phyloP scores from a whole-genome alignment of 2,797 vertebrate genomes.

The Serranus cabrilla region DNA sequence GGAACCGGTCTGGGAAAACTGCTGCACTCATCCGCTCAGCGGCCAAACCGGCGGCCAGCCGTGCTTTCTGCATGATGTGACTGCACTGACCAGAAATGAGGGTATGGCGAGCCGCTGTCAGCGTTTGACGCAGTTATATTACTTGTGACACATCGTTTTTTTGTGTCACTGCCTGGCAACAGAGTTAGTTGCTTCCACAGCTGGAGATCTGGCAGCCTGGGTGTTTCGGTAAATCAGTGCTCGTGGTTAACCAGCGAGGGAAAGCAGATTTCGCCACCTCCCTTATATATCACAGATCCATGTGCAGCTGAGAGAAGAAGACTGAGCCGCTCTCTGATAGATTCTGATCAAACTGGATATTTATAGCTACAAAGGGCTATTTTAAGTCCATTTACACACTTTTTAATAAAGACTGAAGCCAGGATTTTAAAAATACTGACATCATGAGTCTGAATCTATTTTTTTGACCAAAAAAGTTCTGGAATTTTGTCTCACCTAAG shows the following conservation, averaged over 20 bases:
- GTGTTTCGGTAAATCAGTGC: constrained; percentile 57
- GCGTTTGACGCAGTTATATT: constrained; percentile 58
- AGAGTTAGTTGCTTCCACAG: constrained; percentile 64
- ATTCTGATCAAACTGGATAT: constrained; percentile 33
- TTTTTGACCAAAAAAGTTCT: background rate
- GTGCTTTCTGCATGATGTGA: constrained; percentile 71
- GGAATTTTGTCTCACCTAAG: too few species aligned
- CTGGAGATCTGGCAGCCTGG: constrained; percentile 64
- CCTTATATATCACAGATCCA: constrained; percentile 30
- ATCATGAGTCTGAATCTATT: background rate
- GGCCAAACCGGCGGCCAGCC: constrained; percentile 66
- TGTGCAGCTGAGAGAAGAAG: constrained; percentile 23
- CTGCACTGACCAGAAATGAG: constrained; percentile 69
- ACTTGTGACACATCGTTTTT: constrained; percentile 69
- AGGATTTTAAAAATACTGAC: background rate
- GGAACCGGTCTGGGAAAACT: constrained; percentile 72
- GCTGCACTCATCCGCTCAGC: constrained; percentile 55
- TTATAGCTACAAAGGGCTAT: constrained; percentile 20
- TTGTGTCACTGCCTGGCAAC: constrained; percentile 50
- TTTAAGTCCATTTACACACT: constrained; percentile 1
- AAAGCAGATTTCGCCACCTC: constrained; percentile 50
- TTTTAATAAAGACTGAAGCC: background rate
- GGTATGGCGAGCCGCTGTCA: constrained; percentile 59
- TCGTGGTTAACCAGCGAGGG: constrained; percentile 60
- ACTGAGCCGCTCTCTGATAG: background rate